phyloP scores from a whole-genome alignment of 2,888 invertebrate species.

The Agrochola macilenta region DNA sequence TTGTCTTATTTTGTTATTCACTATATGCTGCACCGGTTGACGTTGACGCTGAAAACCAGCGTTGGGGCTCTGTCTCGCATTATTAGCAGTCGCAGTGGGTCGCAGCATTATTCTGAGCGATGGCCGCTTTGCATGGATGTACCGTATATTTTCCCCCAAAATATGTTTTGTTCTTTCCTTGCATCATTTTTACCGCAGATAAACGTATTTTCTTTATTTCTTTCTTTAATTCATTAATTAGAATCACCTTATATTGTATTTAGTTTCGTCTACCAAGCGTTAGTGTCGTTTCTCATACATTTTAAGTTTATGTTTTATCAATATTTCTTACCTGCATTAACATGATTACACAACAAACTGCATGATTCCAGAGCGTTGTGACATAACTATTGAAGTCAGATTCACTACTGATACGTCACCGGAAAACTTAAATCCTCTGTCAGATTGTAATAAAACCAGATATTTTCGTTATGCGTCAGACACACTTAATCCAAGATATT shows the following conservation, averaged over 20 bases:
- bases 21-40: no score
- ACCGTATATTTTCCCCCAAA: no score
- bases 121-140: no score
- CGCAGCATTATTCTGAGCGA: no score
- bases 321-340: not conserved
- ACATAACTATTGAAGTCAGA: not conserved
- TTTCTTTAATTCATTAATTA: not conserved
- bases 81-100: no score
- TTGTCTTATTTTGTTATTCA: no score
- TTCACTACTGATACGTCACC: not conserved
- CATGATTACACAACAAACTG: not conserved
- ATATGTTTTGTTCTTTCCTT: no score
- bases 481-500: conserved; percentile 29
- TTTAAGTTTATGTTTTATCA: not conserved
- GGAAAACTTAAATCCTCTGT: conserved; percentile 20
- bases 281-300: not conserved
- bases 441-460: conserved; percentile 37
- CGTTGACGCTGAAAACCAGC: no score
- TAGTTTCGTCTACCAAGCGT: not conserved
- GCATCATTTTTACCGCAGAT: no score
- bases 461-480: conserved; percentile 5
- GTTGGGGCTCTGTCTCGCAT: no score
- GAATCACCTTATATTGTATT: not conserved
- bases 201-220: no score
- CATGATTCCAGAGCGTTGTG: not conserved